Percentiles rank a stretch among this genome's conserved stretches.
Conservation (phyloP, 2,797 vertebrate genomes). For the Linurgus olivaceus region DNA sequence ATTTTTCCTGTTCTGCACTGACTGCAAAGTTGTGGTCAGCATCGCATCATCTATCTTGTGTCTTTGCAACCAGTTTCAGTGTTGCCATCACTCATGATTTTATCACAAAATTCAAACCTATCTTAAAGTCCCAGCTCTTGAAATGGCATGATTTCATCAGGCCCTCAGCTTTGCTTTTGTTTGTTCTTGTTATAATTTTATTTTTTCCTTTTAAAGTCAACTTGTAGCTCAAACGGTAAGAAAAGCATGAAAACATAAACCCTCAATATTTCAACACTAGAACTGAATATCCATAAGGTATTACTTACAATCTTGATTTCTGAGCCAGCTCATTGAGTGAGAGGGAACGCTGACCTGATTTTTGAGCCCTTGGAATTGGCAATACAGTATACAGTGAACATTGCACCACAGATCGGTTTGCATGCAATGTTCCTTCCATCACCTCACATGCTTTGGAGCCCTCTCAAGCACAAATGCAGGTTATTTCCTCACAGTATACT, state of each 20-base stretch:
- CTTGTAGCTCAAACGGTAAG: neutral
- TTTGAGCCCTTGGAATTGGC: conserved; percentile 24
- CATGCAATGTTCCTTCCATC: neutral
- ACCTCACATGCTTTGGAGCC: neutral
- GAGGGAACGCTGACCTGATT: conserved; percentile 44
- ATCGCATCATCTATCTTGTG: conserved; percentile 1
- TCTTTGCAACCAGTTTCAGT: conserved; percentile 46
- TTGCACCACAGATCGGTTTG: conserved; percentile 21
- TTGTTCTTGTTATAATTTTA: neutral
- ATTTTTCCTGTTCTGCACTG: conserved; percentile 56
- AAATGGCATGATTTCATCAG: conserved; percentile 31
- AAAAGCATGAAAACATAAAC: neutral
- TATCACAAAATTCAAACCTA: conserved; percentile 31
- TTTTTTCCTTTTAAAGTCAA: neutral
- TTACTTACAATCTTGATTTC: conserved; percentile 46
- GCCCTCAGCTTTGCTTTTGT: neutral
- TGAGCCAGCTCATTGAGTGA: neutral
- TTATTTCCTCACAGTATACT: neutral
- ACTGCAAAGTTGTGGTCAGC: conserved; percentile 54
- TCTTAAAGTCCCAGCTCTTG: conserved; percentile 39
- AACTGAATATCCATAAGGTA: conserved; percentile 4
- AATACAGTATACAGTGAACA: neutral
- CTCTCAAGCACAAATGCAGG: neutral
- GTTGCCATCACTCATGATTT: conserved; percentile 47
- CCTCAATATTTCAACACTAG: neutral